A percentile compares a stretch with the other conserved stretches of the same genome.
phyloP scores from a whole-genome alignment of 2,888 invertebrate genomes.

The Dusona sp. region DNA sequence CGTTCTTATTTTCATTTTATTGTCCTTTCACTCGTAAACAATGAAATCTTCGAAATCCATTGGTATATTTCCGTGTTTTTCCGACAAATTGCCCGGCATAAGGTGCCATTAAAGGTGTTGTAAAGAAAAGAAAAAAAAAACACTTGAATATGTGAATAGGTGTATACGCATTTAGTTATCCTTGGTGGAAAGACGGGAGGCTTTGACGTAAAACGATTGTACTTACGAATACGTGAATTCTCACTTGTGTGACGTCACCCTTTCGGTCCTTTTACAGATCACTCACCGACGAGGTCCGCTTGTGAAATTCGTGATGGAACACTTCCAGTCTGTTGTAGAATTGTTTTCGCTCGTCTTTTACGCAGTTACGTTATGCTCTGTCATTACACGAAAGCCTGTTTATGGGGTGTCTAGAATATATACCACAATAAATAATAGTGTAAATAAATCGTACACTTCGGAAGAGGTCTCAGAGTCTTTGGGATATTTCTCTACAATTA shows the following conservation, averaged over 20 bases:
- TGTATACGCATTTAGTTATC: conserved; percentile 1
- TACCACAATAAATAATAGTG: neutral
- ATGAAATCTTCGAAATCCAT: conserved; percentile 18
- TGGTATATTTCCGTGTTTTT: conserved; percentile 32
- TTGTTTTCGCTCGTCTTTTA: neutral
- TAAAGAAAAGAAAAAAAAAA: neutral
- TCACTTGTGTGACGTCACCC: neutral
- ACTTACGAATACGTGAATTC: neutral
- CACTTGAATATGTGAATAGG: neutral
- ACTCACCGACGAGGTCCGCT: neutral
- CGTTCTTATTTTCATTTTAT: conserved; percentile 13
- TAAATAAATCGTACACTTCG: neutral
- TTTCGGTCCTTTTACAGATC: conserved; percentile 1
- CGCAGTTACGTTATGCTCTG: neutral
- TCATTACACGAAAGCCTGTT: neutral
- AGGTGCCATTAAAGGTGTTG: conserved; percentile 10
- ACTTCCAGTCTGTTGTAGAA: neutral
- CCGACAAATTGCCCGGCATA: conserved; percentile 19
- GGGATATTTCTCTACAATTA: too few species aligned
- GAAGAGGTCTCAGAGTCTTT: too few species aligned
- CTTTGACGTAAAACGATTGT: neutral
- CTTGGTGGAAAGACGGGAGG: neutral
- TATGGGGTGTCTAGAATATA: too few species aligned
- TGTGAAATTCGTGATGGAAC: conserved; percentile 19
- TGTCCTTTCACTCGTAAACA: conserved; percentile 36